Conservation (phyloP, 2,888 invertebrate genomes). For the Timandra comae region DNA sequence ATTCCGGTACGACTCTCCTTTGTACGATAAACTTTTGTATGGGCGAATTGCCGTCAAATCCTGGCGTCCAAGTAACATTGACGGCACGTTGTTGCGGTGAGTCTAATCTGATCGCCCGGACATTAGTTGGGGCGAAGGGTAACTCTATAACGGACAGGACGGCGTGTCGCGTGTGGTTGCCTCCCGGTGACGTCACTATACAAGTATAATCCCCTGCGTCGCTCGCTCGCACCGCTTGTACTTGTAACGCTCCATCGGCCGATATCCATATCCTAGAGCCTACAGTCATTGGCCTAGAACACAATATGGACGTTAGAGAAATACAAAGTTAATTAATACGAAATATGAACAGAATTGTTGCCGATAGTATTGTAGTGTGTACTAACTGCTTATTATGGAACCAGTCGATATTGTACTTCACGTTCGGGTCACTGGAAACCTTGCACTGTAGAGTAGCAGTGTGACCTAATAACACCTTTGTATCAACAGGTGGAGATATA, state of each 20-base stretch:
- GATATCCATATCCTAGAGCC: conserved; percentile 85
- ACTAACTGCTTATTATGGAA: conserved; percentile 90
- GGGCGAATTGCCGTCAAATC: conserved; percentile 98
- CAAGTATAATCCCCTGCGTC: conserved; percentile 97
- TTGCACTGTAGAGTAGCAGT: conserved; percentile 96
- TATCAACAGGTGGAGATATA: conserved; percentile 94
- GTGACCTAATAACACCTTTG: conserved; percentile 92
- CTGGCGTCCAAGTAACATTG: conserved; percentile 95
- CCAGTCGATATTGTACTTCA: conserved; percentile 92
- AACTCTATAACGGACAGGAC: conserved; percentile 90
- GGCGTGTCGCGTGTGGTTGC: conserved; percentile 93
- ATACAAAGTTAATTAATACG: too few species aligned
- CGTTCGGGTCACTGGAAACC: conserved; percentile 93
- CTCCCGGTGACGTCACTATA: conserved; percentile 91
- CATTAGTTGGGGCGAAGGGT: conserved; percentile 94
- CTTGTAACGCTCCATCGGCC: conserved; percentile 90
- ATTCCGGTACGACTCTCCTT: conserved; percentile 90
- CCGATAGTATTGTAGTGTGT: too few species aligned
- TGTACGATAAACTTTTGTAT: conserved; percentile 95
- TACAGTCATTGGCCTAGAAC: conserved; percentile 62
- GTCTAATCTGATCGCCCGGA: conserved; percentile 83
- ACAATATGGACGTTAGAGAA: too few species aligned
- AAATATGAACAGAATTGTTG: too few species aligned
- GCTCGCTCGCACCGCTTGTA: conserved; percentile 90
- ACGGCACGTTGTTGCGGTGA: conserved; percentile 84